Evolutionary conservation across 2,113 vertebrate species (phyloP).

Genomic region (Erythrocebus patas): DNA sequence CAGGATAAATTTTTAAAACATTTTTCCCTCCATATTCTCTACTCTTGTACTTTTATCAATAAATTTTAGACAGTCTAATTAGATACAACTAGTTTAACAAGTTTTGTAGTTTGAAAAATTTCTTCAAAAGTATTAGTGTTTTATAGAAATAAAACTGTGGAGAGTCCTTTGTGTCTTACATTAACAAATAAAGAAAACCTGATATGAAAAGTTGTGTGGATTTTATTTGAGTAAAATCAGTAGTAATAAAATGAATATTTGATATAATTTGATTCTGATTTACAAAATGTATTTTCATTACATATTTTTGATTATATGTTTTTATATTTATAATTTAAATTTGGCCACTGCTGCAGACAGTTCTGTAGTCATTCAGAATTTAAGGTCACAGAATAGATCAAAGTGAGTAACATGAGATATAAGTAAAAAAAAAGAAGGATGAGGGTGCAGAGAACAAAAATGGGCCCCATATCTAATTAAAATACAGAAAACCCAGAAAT

Average conservation of each 20-base stretch:
- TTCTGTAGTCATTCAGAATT: constrained; percentile 11
- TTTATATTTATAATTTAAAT: constrained; percentile 37
- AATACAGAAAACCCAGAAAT: neutral
- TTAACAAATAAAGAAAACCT: constrained; percentile 24
- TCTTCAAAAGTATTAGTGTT: constrained; percentile 12
- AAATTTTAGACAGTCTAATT: constrained; percentile 2
- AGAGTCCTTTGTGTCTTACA: neutral
- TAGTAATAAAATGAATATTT: neutral
- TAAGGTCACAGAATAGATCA: neutral
- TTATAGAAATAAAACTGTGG: neutral
- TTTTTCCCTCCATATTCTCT: neutral
- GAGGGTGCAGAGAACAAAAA: neutral
- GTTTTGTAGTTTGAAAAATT: constrained; percentile 1
- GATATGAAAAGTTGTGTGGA: neutral
- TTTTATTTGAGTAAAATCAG: constrained; percentile 34
- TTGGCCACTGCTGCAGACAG: neutral
- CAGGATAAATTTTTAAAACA: neutral
- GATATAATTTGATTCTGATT: neutral
- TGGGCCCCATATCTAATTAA: neutral
- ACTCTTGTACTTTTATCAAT: neutral
- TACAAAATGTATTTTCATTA: neutral
- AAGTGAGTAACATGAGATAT: neutral
- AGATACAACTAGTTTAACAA: neutral
- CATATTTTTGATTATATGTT: neutral
- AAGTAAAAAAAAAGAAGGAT: neutral